phyloP scores from a whole-genome alignment of 2,888 invertebrate species.

The Chloroclystis v-ata region DNA sequence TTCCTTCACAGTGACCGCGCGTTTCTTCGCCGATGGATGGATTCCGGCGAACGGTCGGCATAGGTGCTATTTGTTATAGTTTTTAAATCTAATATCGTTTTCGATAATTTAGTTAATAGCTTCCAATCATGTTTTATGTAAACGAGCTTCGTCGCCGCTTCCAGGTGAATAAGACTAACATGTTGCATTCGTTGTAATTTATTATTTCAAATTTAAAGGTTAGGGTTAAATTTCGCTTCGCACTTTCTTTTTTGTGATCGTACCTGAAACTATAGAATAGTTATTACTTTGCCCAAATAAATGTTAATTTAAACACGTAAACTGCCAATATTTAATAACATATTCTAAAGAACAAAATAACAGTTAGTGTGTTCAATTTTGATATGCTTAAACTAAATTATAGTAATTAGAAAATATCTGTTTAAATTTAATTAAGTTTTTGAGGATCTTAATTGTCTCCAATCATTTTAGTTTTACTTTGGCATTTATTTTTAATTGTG shows the following conservation, averaged over 20 bases:
- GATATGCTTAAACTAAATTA: too few relatives aligned
- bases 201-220: neutral
- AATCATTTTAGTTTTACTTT: too few relatives aligned
- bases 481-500: neutral
- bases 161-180: constrained; percentile 16
- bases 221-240: constrained; percentile 21
- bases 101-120: constrained; percentile 19
- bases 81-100: constrained; percentile 23
- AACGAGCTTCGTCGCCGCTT: constrained; percentile 22
- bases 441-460: too few relatives aligned
- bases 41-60: constrained; percentile 42
- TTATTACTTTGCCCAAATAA: neutral
- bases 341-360: neutral
- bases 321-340: neutral
- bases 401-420: too few relatives aligned
- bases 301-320: too few relatives aligned
- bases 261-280: neutral
- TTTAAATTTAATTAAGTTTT: too few relatives aligned
- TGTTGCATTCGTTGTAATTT: constrained; percentile 16
- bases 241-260: constrained; percentile 29
- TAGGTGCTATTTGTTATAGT: constrained; percentile 67
- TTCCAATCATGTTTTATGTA: constrained; percentile 22
- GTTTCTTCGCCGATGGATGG: constrained; percentile 49
- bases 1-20: constrained; percentile 33
- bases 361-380: constrained; percentile 12